These are phyloP conservation scores for Phenganax subtilis DNA, from an alignment of 92 coral and sea anemone genomes.

Conservation along the genomic window DNA sequence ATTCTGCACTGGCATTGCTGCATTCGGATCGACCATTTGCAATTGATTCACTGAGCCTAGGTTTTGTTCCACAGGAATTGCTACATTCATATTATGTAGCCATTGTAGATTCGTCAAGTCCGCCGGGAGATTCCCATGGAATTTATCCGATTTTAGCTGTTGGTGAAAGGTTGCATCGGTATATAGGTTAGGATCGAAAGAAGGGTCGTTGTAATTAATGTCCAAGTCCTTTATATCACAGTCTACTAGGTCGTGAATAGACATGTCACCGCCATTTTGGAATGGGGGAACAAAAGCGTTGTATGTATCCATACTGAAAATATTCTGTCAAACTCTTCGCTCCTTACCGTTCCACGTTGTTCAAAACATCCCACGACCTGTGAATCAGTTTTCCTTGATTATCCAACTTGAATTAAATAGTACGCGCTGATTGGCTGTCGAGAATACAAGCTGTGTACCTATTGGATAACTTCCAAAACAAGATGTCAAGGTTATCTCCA, in stretches of 20 bases:
- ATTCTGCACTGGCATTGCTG: constrained; percentile 99
- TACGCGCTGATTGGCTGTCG: constrained; percentile 70
- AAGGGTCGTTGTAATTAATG: constrained; percentile 93
- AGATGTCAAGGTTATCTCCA: constrained; percentile 73
- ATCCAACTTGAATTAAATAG: constrained; percentile 69
- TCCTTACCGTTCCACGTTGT: constrained; percentile 53
- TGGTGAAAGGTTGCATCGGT: constrained; percentile 66
- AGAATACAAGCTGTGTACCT: constrained; percentile 52
- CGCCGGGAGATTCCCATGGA: constrained; percentile 59
- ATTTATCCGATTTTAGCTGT: constrained; percentile 70
- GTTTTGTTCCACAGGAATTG: constrained; percentile 88
- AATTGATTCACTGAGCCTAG: constrained; percentile 47
- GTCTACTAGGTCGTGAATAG: constrained; percentile 92
- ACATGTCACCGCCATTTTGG: constrained; percentile 72
- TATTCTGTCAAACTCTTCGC: constrained; percentile 9
- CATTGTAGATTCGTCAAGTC: constrained; percentile 97
- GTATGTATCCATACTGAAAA: constrained; percentile 41
- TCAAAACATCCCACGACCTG: constrained; percentile 54
- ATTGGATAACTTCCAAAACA: constrained; percentile 96
- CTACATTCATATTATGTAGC: constrained; percentile 80
- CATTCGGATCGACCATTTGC: constrained; percentile 97
- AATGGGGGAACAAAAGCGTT: constrained; percentile 62
- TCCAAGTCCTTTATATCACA: constrained; percentile 94
- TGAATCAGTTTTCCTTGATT: constrained; percentile 99
- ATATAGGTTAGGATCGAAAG: constrained; percentile 66